These are phyloP conservation scores for Heterotilapia buettikoferi DNA, from an alignment of 2,113 vertebrate species.

Conservation along the genomic window DNA sequence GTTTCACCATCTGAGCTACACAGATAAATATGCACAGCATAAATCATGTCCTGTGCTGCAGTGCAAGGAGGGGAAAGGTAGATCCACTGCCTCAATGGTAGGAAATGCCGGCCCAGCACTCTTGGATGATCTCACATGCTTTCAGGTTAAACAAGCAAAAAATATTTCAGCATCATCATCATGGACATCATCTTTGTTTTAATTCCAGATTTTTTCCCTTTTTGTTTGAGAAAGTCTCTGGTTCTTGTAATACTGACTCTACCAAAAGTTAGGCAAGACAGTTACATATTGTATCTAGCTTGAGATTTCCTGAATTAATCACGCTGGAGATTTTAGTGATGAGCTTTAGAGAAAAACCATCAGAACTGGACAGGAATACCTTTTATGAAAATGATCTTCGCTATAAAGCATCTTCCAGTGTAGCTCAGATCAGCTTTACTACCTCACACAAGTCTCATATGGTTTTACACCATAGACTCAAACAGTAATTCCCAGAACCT, in stretches of 20 bases:
- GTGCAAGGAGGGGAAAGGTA: background rate
- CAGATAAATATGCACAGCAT: constrained; percentile 8
- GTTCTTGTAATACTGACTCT: background rate
- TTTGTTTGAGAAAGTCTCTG: background rate
- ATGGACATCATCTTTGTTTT: background rate
- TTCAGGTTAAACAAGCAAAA: constrained; percentile 29
- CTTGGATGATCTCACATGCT: background rate
- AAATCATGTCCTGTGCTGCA: constrained; percentile 1
- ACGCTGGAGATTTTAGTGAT: background rate
- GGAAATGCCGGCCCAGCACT: constrained; percentile 19
- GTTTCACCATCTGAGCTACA: constrained; percentile 6
- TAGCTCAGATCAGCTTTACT: background rate
- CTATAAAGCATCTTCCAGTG: background rate
- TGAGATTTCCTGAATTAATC: background rate
- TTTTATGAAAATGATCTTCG: background rate
- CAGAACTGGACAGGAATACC: background rate
- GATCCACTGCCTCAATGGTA: constrained; percentile 31
- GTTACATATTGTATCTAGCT: background rate
- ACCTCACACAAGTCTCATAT: background rate
- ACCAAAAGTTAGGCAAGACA: background rate
- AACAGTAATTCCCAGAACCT: background rate
- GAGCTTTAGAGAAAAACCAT: background rate
- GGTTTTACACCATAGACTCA: background rate
- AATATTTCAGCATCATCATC: background rate
- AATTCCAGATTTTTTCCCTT: background rate